These are phyloP conservation scores for Bombus fervidus DNA, from an alignment of 1,140 invertebrate species.

Conservation along the genomic window DNA sequence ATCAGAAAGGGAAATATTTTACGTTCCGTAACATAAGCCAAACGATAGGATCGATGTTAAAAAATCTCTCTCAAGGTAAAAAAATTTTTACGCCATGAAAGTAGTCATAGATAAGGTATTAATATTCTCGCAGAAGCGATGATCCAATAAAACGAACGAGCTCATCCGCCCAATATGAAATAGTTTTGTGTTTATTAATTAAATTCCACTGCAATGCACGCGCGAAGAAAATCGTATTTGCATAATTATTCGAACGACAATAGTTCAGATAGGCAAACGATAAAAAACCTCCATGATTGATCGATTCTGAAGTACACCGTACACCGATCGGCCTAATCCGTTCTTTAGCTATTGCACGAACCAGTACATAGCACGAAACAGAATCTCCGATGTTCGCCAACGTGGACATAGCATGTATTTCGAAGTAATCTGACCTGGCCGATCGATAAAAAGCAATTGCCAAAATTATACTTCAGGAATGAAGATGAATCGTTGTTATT, in stretches of 20 bases:
- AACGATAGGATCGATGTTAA: not conserved
- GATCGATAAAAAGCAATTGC: slow-evolving; percentile 66
- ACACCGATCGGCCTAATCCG: slow-evolving; percentile 44
- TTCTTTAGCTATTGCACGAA: slow-evolving; percentile 36
- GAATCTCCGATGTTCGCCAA: slow-evolving; percentile 1
- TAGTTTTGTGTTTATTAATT: not conserved
- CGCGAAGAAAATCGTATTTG: not conserved
- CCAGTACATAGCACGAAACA: slow-evolving; percentile 1
- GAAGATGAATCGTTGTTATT: slow-evolving; percentile 57
- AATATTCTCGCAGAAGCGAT: too few relatives aligned
- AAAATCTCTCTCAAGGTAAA: too few relatives aligned
- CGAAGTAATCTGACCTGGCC: slow-evolving; percentile 29
- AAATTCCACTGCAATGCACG: not conserved
- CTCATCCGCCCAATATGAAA: not conserved
- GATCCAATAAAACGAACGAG: not conserved
- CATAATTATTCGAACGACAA: not conserved
- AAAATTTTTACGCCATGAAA: not conserved
- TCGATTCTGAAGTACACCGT: not conserved
- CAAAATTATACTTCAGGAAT: slow-evolving; percentile 63
- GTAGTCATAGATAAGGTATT: not conserved
- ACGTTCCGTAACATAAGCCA: not conserved
- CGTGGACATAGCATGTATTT: not conserved
- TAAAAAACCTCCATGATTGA: not conserved
- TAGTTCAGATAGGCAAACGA: too few relatives aligned
- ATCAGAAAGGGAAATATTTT: not conserved